Conservation (phyloP, 2,113 vertebrate species). For the Megaleporinus macrocephalus region DNA sequence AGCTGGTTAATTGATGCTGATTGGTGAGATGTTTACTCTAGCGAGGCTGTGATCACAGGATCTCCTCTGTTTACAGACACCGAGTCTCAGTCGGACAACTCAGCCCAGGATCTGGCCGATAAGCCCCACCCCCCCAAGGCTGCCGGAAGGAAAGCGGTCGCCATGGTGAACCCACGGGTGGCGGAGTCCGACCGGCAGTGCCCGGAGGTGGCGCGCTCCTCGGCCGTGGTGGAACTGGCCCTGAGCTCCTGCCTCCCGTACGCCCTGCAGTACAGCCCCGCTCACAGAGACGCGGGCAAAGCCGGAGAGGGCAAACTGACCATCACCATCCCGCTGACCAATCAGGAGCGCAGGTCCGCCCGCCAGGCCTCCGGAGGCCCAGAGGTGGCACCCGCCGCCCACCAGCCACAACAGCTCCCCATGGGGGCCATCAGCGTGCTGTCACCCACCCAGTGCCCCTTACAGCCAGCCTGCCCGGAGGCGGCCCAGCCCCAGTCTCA, state of each 20-base stretch:
- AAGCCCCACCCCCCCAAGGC: constrained; percentile 62
- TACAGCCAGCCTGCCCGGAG: constrained; percentile 68
- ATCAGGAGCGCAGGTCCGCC: constrained; percentile 73
- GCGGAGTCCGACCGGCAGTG: constrained; percentile 67
- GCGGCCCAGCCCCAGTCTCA: constrained; percentile 79
- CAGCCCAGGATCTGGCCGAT: constrained; percentile 73
- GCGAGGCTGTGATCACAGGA: background rate
- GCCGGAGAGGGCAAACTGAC: constrained; percentile 74
- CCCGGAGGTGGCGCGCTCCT: constrained; percentile 71
- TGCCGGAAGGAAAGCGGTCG: constrained; percentile 49
- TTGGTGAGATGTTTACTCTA: background rate
- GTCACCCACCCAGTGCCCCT: constrained; percentile 67
- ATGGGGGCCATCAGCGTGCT: constrained; percentile 75
- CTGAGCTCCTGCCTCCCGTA: constrained; percentile 82
- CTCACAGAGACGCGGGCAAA: constrained; percentile 77
- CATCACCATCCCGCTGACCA: constrained; percentile 71
- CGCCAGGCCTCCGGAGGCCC: constrained; percentile 66
- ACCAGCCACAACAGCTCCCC: constrained; percentile 71
- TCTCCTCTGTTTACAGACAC: constrained; percentile 72
- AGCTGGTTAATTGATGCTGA: too few relatives aligned
- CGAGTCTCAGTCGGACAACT: constrained; percentile 88
- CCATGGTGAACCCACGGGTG: constrained; percentile 73
- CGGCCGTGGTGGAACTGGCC: constrained; percentile 77
- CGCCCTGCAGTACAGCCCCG: constrained; percentile 79
- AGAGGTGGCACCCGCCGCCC: constrained; percentile 76